A percentile compares a stretch with the other conserved stretches of the same genome.
Conservation (phyloP, 2,113 vertebrate genomes). For the Micromys minutus region DNA sequence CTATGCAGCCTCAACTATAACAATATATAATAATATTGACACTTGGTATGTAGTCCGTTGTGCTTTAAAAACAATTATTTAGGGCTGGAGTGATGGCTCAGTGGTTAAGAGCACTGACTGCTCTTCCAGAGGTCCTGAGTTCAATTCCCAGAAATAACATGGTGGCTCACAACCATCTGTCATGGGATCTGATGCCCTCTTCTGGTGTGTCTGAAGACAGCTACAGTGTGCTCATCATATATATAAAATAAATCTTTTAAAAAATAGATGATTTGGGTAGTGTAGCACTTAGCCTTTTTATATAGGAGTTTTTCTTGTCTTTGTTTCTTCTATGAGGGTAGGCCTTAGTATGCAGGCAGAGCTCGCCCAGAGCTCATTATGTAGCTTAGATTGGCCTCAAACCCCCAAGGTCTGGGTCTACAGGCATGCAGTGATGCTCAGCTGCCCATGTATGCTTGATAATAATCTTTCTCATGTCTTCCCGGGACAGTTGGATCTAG, state of each 20-base stretch:
- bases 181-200: too few relatives aligned
- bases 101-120: too few relatives aligned
- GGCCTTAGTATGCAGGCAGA: not conserved
- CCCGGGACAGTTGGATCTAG: not conserved
- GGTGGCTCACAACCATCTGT: too few relatives aligned
- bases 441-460: not conserved
- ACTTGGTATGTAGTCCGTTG: not conserved
- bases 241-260: too few relatives aligned
- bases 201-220: too few relatives aligned
- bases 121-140: too few relatives aligned
- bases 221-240: too few relatives aligned
- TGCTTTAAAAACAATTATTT: not conserved
- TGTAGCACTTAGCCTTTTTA: too few relatives aligned
- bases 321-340: not conserved
- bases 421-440: not conserved
- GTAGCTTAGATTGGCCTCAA: too few relatives aligned
- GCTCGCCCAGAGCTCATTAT: not conserved
- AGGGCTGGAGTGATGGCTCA: too few relatives aligned
- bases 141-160: too few relatives aligned
- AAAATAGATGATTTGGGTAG: not conserved
- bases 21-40: not conserved
- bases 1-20: not conserved
- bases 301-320: too few relatives aligned
- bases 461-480: not conserved
- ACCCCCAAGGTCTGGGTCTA: not conserved